Base-by-base conservation (phyloP, 2,888 invertebrate species). In the Tenthredo distinguenda region DNA sequence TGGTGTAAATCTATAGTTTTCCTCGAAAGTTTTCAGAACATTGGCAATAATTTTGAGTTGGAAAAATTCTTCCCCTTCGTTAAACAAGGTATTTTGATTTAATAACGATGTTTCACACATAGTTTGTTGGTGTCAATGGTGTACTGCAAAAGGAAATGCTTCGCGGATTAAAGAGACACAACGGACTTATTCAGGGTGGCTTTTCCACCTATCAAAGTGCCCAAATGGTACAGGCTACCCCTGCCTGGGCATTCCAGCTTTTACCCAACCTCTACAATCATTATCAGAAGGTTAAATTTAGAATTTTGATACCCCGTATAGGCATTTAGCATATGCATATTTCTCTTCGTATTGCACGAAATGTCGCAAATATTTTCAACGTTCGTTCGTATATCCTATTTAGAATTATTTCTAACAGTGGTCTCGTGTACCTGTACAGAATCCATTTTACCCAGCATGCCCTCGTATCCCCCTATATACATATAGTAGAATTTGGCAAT, bases 191-290 rank as follows among this genome's bases (percentile, higher is more conserved):
- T 65, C 83, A 83, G 83, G 71, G 83, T 83, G 83, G 83, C 47
- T 83, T 83, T 65, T 86, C 88, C 82, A 86, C 86, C 77, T 87
- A 87, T 86, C 89, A 89, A 84, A 87, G 86, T 85, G 86, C 87
- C 92, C 89, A 92, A 93, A 89, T 92, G 93, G 90, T 92, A 91
- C 92, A 90, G 87, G 91, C 90, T 72, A 93, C 94, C 81, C 95
- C 96, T 91, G 95, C 96, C 87, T 97, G 97, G 97, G 97, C 97
- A 93, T 97, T 96, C 94, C 97, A 97, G 95, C 96, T 97, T 90
- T 96, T 97, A 93, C 97, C 97, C 90, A 96, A 97, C 92, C 95
- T 97, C 93, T 97, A 97, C 94, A 96, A 97, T 93, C 95, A 96
- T 94, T 96, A 97, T 92, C 97, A 97, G 95, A 97, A 97, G 97